Percentiles rank a stretch among this genome's conserved stretches.
phyloP scores from a whole-genome alignment of 2,797 vertebrate species.

The Podarcis lilfordi region DNA sequence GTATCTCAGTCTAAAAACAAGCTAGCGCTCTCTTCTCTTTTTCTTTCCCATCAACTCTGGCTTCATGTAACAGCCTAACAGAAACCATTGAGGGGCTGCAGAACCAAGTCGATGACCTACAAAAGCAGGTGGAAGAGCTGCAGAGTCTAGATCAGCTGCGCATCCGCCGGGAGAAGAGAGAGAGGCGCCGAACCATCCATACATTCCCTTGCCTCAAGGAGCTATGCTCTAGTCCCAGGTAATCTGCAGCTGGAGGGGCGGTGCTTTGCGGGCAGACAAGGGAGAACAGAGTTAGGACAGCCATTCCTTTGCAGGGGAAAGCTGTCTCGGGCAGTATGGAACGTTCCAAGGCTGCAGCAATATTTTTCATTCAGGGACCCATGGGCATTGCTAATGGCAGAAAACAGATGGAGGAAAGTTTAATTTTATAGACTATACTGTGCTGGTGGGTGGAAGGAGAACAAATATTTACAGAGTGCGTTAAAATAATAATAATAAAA shows the following conservation, averaged over 20 bases:
- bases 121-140: constrained; percentile 91
- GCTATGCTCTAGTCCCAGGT: constrained; percentile 90
- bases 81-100: constrained; percentile 91
- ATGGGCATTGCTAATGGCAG: neutral
- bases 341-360: neutral
- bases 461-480: neutral
- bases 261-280: neutral
- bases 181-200: constrained; percentile 92
- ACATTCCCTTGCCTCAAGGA: constrained; percentile 97
- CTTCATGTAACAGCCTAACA: constrained; percentile 82
- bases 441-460: neutral
- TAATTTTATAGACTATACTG: neutral
- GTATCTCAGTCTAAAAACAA: neutral
- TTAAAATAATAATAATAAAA: neutral
- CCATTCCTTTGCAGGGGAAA: neutral
- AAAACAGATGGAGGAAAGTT: neutral
- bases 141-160: constrained; percentile 90
- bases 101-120: constrained; percentile 91
- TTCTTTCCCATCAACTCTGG: neutral
- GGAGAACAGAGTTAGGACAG: neutral
- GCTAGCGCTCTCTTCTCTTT: neutral
- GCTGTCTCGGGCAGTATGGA: neutral
- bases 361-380: neutral
- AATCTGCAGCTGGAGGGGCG: neutral
- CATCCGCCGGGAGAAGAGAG: constrained; percentile 88